Base-by-base conservation (phyloP, 1,140 invertebrate species). In the Paralvinella palmiformis region DNA sequence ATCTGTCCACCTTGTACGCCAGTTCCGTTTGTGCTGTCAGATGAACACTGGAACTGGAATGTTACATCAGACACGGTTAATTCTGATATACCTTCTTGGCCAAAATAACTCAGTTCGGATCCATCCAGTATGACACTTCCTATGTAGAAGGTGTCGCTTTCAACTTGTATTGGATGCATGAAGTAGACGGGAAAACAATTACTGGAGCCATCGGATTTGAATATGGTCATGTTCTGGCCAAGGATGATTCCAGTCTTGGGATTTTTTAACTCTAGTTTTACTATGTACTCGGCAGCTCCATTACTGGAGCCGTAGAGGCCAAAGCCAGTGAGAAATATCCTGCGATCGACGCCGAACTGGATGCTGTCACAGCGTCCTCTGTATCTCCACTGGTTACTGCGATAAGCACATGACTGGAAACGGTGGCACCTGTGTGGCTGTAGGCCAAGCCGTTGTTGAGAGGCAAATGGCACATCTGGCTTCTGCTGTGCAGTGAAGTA, bases 361-460 rank as follows among this genome's bases (percentile, higher is more conserved):
- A 94, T 91, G 71, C 90, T 83, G 80, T 94, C 91, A 68, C 88
- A 89, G 0, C 89, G 89, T 3, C 91, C 91, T 74, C 87, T 88
- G 72, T 94, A 94, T 2, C 91, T 89, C 91, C 91, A 94, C 69
- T 97, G 94, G 77, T 96, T 97, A 73, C 91, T 93, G 69, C 94
- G 86, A 77, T 96, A 96, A 3, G 94, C 94, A 74, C 91, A 95
- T 0, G 93, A 96, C 78, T 94, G 91, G 77, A 97, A 97, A 76
- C 94, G 85, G 77, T 94, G 92, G 73, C 93, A 95, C 15, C 92
- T 64, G 85, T 93, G 90, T 67, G 92, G 88, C 81, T 92, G 92
- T 6, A 96, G 82, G 64, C 93, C 93, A 63, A 88, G 85, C 71
- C 94, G 84, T 3, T 88, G 81, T 76, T 91, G 91, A 22, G 86